Evolutionary conservation across 1,140 invertebrate genomes (phyloP), one percentile per base, ranked within the genome.

Genomic region (Ips typographus): DNA sequence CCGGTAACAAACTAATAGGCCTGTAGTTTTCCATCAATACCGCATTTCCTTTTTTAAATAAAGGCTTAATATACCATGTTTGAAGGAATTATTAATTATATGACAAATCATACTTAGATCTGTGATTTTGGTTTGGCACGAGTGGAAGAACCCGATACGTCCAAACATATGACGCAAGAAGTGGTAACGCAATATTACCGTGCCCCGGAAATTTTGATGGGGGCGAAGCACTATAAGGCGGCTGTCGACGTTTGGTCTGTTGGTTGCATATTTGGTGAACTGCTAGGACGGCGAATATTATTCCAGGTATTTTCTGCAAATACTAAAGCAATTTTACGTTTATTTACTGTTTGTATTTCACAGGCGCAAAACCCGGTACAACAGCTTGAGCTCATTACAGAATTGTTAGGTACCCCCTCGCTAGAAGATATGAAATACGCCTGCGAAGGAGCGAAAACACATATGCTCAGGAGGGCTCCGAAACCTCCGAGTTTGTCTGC

Each of bases 211-310:
- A 93, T 99, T 74, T 84, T 99, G 38, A 96, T 99, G 90, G 98
- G 98, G 40, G 96, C 98, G 2, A 90, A 94, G 74, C 97, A 99
- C 82, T 99, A 99, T 83, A 95, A 95, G 38, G 92, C 92, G 5
- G 93, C 94, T 0, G 94, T 99, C 44, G 98, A 99, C 80, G 94
- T 99, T 8, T 99, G 97, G 98, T 96, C 94, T 52, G 96, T 99
- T 40, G 98, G 98, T n/a, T 99, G 98, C 81, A 99, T 99, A 77
- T 99, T 99, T 79, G 97, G 96, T 4, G 98, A 99, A 81, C 87
- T 99, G 37, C 86, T 99, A 1, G 93, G 95, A 52, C 84, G 98
- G 64, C 85, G 96, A 68, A 99, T 99, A 74, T 86, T 99, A 39
- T 99, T 99, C 84, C 96, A 99, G 83, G 72, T 73, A 52, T 40